Percentiles rank a stretch among this genome's conserved stretches.
Conservation (phyloP, 64 coral and sea anemone genomes). For the Stichodactyla mertensii region DNA sequence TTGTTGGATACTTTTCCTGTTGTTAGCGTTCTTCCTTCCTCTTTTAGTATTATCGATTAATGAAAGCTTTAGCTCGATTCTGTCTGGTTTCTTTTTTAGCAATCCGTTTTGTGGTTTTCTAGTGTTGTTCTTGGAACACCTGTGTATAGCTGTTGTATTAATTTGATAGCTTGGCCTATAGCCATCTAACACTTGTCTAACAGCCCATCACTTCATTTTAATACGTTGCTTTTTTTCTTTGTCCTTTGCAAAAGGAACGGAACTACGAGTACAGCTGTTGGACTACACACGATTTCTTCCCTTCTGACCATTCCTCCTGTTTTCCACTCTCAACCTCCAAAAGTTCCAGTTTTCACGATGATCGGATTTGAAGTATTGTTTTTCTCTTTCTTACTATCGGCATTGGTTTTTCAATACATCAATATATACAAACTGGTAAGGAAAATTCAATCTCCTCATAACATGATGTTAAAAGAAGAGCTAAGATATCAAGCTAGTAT, state of each 20-base stretch:
- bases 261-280: constrained; percentile 35
- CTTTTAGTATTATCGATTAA: background rate
- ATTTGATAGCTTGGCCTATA: background rate
- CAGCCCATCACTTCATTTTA: background rate
- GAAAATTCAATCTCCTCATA: background rate
- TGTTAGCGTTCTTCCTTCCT: background rate
- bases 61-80: background rate
- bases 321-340: constrained; percentile 69
- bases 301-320: constrained; percentile 76
- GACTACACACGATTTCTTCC: constrained; percentile 72
- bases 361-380: constrained; percentile 85
- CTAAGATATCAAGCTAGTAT: no score
- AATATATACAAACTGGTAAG: constrained; percentile 93
- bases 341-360: constrained; percentile 48
- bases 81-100: background rate
- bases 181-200: background rate
- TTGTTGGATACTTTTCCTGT: background rate
- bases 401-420: constrained; percentile 70
- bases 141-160: background rate
- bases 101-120: constrained; percentile 6
- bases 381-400: constrained; percentile 65
- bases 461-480: no score
- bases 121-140: background rate
- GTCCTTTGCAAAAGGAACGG: constrained; percentile 56
- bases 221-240: background rate